Conservation (phyloP, 2,797 vertebrate species). For the Carduelis carduelis region DNA sequence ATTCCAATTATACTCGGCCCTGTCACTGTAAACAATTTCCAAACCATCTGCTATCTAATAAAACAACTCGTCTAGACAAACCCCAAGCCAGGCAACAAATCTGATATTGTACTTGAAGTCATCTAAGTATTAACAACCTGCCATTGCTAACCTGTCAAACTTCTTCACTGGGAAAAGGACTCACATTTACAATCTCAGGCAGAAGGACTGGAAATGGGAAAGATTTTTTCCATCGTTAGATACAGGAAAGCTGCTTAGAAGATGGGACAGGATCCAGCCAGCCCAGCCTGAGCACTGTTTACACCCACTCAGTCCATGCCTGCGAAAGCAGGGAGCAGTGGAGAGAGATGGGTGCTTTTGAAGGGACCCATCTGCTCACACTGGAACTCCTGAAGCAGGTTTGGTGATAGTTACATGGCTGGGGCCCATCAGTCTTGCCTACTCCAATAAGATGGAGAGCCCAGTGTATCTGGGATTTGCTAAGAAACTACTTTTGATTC, state of each 20-base stretch:
- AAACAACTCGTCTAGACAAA: constrained; percentile 58
- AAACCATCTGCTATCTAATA: constrained; percentile 68
- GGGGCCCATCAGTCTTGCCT: not conserved
- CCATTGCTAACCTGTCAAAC: constrained; percentile 15
- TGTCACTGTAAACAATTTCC: constrained; percentile 58
- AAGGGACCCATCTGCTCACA: not conserved
- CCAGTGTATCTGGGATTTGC: not conserved
- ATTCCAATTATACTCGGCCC: constrained; percentile 45
- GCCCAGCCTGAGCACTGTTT: not conserved
- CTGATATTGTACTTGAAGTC: constrained; percentile 43
- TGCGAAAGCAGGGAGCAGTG: not conserved
- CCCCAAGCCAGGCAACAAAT: constrained; percentile 40
- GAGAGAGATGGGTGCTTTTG: not conserved
- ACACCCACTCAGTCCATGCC: accelerated
- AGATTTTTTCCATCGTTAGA: not conserved
- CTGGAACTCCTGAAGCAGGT: not conserved
- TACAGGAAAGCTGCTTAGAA: not conserved
- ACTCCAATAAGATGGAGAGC: not conserved
- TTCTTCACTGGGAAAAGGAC: constrained; percentile 18
- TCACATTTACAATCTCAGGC: not conserved
- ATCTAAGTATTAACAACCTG: constrained; percentile 52
- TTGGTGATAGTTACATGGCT: not conserved
- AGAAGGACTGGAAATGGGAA: not conserved
- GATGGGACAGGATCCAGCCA: not conserved
- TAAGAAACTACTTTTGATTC: not conserved